Conservation (phyloP, 2,113 vertebrate species). For the Andinoacara biseriatus region DNA sequence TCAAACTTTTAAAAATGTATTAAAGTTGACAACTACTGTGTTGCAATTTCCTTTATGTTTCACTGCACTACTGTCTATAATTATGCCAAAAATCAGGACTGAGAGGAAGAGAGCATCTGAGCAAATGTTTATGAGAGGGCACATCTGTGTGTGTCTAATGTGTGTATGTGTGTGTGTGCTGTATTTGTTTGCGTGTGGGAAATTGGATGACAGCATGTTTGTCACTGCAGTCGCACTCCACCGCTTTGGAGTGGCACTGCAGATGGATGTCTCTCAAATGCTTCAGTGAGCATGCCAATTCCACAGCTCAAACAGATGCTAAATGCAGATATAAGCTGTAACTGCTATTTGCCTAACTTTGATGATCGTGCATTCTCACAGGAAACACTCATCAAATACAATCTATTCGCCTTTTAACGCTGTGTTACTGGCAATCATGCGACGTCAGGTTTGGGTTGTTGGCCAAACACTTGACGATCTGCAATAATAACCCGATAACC, state of each 20-base stretch:
- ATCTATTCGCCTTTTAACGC: not conserved
- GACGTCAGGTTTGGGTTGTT: not conserved
- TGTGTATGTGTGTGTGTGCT: conserved; percentile 20
- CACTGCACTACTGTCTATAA: conserved; percentile 29
- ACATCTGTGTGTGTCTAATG: conserved; percentile 44
- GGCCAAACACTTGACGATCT: not conserved
- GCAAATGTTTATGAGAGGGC: conserved; percentile 27
- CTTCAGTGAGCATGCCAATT: conserved; percentile 58
- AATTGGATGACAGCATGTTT: conserved; percentile 68
- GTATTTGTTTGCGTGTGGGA: conserved; percentile 39
- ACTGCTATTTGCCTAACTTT: conserved; percentile 52
- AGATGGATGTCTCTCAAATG: conserved; percentile 72
- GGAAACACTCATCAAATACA: not conserved
- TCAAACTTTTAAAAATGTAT: not conserved
- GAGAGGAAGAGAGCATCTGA: conserved; percentile 13
- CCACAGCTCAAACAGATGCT: conserved; percentile 72
- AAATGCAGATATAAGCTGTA: conserved; percentile 56
- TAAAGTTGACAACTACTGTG: not conserved
- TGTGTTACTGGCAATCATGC: not conserved
- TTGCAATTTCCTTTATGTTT: conserved; percentile 10
- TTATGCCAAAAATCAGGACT: conserved; percentile 27
- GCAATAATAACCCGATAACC: not conserved
- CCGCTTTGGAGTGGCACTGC: conserved; percentile 66
- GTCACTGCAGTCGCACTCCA: conserved; percentile 64
- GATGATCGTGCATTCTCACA: not conserved